phyloP scores from a whole-genome alignment of 2,113 vertebrate species.

The Platichthys stellatus region DNA sequence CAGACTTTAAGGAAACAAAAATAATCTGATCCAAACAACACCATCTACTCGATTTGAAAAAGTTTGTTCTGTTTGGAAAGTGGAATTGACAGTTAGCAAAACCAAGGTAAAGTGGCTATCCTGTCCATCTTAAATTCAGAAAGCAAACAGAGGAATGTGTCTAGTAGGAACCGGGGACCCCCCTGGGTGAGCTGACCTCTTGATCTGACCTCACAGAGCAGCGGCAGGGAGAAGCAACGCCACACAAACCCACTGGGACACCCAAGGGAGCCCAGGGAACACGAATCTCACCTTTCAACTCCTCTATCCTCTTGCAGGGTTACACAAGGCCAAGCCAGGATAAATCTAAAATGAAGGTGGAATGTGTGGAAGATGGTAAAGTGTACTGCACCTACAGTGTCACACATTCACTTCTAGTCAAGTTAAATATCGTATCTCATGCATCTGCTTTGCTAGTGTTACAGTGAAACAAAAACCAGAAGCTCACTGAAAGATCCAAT shows the following conservation, averaged over 20 bases:
- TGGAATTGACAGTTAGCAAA: not conserved
- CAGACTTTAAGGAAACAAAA: not conserved
- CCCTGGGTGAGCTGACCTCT: conserved; percentile 52
- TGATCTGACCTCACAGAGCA: conserved; percentile 44
- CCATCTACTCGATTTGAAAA: not conserved
- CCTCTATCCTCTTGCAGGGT: not conserved
- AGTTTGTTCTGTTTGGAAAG: too few species aligned
- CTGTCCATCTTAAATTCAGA: not conserved
- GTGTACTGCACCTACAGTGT: not conserved
- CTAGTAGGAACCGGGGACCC: conserved; percentile 24
- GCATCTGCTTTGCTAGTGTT: too few species aligned
- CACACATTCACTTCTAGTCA: too few species aligned
- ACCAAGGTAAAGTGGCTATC: not conserved
- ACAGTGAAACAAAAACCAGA: too few species aligned
- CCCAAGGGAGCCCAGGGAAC: conserved; percentile 16
- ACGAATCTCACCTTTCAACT: conserved; percentile 30
- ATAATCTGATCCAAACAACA: not conserved
- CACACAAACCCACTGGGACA: conserved; percentile 24
- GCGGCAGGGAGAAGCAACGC: conserved; percentile 3
- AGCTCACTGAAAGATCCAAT: too few species aligned
- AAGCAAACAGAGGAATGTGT: conserved; percentile 30
- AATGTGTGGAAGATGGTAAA: not conserved
- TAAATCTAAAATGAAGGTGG: not conserved
- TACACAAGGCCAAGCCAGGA: not conserved
- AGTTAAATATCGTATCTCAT: too few species aligned